Evolutionary conservation across 2,797 vertebrate species (phyloP).

Genomic region (Holocentrus rufus): DNA sequence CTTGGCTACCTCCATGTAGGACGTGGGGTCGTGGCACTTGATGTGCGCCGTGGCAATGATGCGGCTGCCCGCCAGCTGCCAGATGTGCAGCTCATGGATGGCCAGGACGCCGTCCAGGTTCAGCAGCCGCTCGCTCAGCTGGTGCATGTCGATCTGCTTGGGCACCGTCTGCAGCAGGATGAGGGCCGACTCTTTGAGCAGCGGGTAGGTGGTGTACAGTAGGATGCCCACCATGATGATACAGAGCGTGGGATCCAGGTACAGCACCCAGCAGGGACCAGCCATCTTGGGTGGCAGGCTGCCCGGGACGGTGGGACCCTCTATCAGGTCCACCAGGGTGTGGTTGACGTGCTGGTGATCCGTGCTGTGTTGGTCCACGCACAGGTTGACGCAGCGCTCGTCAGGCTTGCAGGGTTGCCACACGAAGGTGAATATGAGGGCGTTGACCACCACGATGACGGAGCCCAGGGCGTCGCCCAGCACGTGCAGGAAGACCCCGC

Average conservation of each 20-base stretch:
- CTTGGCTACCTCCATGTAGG: slow-evolving; percentile 98
- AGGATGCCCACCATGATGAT: slow-evolving; percentile 96
- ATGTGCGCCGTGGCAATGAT: slow-evolving; percentile 99
- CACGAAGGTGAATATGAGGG: slow-evolving; percentile 89
- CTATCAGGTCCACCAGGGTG: slow-evolving; percentile 70
- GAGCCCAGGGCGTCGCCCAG: slow-evolving; percentile 97
- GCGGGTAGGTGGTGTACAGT: slow-evolving; percentile 95
- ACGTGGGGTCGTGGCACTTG: slow-evolving; percentile 94
- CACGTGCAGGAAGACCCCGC: slow-evolving; percentile 97
- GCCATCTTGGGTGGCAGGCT: slow-evolving; percentile 54
- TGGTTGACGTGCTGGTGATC: slow-evolving; percentile 80
- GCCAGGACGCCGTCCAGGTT: slow-evolving; percentile 92
- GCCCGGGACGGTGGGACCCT: slow-evolving; percentile 1
- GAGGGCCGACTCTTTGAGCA: slow-evolving; percentile 97
- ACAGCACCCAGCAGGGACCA: slow-evolving; percentile 97
- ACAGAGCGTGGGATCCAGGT: slow-evolving; percentile 95
- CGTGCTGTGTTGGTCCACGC: slow-evolving; percentile 81
- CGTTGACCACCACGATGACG: slow-evolving; percentile 95
- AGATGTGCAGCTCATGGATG: slow-evolving; percentile 96
- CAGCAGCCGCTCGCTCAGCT: slow-evolving; percentile 88
- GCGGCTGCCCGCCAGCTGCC: slow-evolving; percentile 96
- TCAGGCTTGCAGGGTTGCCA: slow-evolving; percentile 87
- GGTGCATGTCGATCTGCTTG: slow-evolving; percentile 94
- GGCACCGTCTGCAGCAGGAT: slow-evolving; percentile 98
- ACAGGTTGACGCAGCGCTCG: slow-evolving; percentile 85